Percentiles rank a stretch among this genome's conserved stretches.
Evolutionary conservation across 1,140 invertebrate genomes (phyloP).

Genomic region (Euura lappo): DNA sequence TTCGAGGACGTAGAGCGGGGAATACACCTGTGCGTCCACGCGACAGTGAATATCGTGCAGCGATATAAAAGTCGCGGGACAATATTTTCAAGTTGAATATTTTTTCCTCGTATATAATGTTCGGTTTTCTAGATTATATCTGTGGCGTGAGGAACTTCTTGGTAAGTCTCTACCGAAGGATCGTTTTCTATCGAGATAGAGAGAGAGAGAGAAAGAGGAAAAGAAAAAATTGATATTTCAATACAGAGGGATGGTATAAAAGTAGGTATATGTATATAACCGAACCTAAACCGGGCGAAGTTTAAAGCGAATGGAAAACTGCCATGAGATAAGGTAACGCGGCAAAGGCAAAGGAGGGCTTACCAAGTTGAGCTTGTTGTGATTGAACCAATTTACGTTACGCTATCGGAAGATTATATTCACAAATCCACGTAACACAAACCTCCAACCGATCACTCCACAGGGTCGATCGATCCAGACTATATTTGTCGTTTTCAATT

Average conservation of each 20-base stretch:
- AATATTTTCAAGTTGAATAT: background rate
- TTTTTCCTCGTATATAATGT: background rate
- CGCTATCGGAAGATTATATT: constrained; percentile 13
- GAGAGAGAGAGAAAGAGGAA: no score
- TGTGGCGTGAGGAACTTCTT: background rate
- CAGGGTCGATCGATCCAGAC: no score
- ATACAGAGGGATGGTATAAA: constrained; percentile 22
- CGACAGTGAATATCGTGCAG: no score
- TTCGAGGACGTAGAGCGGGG: no score
- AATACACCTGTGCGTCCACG: no score
- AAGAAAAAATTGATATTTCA: constrained; percentile 41
- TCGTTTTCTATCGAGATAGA: constrained; percentile 33
- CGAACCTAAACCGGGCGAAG: constrained; percentile 8
- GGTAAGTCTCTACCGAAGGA: constrained; percentile 1
- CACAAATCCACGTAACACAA: no score
- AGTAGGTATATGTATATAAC: no score
- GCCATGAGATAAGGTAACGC: background rate
- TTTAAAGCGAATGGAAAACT: constrained; percentile 5
- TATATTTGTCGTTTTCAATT: no score
- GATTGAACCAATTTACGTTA: constrained; percentile 48
- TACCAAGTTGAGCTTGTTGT: constrained; percentile 39
- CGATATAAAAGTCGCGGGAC: background rate
- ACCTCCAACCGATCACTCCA: no score
- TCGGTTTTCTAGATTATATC: background rate
- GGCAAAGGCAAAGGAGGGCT: constrained; percentile 23